Percentiles rank a stretch among this genome's conserved stretches.
Evolutionary conservation across 2,797 vertebrate genomes (phyloP).

Genomic region (Rousettus madagascariensis): DNA sequence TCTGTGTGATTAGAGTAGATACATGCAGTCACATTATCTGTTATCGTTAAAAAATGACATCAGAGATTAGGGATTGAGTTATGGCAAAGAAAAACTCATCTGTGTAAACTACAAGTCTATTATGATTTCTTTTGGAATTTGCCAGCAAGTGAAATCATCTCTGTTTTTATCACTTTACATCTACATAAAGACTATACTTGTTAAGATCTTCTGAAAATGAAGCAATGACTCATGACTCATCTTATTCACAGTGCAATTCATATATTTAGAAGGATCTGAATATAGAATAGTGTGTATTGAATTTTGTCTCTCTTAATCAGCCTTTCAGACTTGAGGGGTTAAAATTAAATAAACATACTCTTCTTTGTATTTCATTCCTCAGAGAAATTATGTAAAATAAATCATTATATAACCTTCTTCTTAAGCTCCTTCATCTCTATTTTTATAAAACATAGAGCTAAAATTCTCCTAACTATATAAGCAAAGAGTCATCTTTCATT

Average conservation of each 20-base stretch:
- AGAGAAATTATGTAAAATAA: constrained; percentile 38
- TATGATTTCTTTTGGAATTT: constrained; percentile 43
- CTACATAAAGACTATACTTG: neutral
- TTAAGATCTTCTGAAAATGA: constrained; percentile 2
- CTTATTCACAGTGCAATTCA: neutral
- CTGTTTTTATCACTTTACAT: neutral
- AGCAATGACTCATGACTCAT: neutral
- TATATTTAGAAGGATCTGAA: neutral
- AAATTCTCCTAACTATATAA: neutral
- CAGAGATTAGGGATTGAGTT: neutral
- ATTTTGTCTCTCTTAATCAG: constrained; percentile 22
- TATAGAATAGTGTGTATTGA: neutral
- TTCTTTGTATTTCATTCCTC: neutral
- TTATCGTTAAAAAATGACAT: constrained; percentile 1
- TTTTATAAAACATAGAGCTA: neutral
- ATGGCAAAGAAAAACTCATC: constrained; percentile 9
- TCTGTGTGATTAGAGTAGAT: neutral
- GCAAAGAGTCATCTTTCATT: neutral
- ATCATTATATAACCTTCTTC: neutral
- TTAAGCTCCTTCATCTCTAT: neutral
- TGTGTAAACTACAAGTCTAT: neutral
- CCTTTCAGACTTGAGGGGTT: neutral
- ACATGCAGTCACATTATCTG: neutral
- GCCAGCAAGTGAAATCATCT: neutral
- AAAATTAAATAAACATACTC: constrained; percentile 26